Evolutionary conservation across 2,888 invertebrate genomes (phyloP), one percentile per base, ranked within the genome.

Genomic region (Philaethria dido): DNA sequence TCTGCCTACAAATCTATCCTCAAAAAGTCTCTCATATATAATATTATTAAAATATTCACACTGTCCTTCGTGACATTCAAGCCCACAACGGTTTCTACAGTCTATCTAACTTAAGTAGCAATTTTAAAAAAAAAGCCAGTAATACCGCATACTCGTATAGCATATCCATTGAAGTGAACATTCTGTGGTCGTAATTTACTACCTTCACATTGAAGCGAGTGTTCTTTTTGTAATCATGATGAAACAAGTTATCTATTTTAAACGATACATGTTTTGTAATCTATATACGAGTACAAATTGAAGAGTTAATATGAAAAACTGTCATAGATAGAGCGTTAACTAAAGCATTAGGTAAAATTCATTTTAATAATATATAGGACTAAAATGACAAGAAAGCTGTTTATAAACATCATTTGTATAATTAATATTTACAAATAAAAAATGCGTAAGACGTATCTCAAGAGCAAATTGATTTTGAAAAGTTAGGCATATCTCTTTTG

Each of bases 151-250:
- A 9, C 29, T 29, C 29, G n/a, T 39, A 57, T 39, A 57, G 9
- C 45, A 25, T 45, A 45, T 60, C 45, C 44, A 60, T 29, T 45
- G 13, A 9, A 18, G 13, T 14, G 8, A 22, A 25, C 22, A 18
- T 45, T 60, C 60, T 45, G 18, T 44, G 60, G 60, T 60, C 13
- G 59, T 60, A 60, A 65, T 50, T 65, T 59, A 65, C 42, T 50
- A 65, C 59, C 57, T 33, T 44, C 64, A 59, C 20, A 59, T 45
- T 55, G 39, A 22, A 64, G n/a, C 64, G 59, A 50, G 42, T 29
- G 42, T 57, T 57, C 45, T 48, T 61, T 64, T 64, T 64, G 57
- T 64, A 50, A 59, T 20, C 42, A 39, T 52, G 64, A 64, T 64
- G 50, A 50, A 59, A 64, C 64, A 47, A 42, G 59, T 50, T 48